A percentile compares a stretch with the other conserved stretches of the same genome.
phyloP scores from a whole-genome alignment of 2,113 vertebrate genomes.

The Oryzias celebensis region DNA sequence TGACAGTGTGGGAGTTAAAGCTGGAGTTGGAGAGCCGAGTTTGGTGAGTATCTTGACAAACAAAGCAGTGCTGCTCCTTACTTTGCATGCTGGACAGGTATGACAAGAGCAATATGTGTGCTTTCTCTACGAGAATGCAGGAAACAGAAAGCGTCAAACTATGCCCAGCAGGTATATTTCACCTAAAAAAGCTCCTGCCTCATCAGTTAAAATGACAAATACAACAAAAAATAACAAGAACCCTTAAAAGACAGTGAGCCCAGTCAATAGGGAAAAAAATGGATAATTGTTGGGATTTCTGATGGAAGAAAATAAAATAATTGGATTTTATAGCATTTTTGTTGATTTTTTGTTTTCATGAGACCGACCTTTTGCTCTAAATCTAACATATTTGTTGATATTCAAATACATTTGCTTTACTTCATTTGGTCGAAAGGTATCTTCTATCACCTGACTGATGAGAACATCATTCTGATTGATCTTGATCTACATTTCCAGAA shows the following conservation, averaged over 20 bases:
- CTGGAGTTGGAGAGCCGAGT: constrained; percentile 59
- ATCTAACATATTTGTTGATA: too few relatives aligned
- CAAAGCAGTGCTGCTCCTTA: constrained; percentile 49
- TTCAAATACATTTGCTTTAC: too few relatives aligned
- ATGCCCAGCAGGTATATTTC: constrained; percentile 25
- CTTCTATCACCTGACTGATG: too few relatives aligned
- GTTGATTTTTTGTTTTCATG: too few relatives aligned
- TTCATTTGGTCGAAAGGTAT: too few relatives aligned
- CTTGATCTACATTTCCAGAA: too few relatives aligned
- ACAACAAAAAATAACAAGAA: not conserved
- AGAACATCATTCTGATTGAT: too few relatives aligned
- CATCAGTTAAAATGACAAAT: constrained; percentile 1
- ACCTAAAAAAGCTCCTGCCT: constrained; percentile 27
- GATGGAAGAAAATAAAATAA: too few relatives aligned
- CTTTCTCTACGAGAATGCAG: constrained; percentile 31
- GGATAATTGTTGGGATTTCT: not conserved
- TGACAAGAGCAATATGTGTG: constrained; percentile 60
- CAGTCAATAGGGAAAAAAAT: not conserved
- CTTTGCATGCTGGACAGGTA: constrained; percentile 60
- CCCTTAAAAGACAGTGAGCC: not conserved
- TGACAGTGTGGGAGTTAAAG: constrained; percentile 72
- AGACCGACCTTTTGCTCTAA: too few relatives aligned
- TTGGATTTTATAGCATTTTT: too few relatives aligned
- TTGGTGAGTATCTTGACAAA: constrained; percentile 69
- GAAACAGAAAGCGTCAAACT: constrained; percentile 8